A percentile compares a stretch with the other conserved stretches of the same genome.
Evolutionary conservation across 1,140 invertebrate genomes (phyloP).

Genomic region (Steinernema feltiae): DNA sequence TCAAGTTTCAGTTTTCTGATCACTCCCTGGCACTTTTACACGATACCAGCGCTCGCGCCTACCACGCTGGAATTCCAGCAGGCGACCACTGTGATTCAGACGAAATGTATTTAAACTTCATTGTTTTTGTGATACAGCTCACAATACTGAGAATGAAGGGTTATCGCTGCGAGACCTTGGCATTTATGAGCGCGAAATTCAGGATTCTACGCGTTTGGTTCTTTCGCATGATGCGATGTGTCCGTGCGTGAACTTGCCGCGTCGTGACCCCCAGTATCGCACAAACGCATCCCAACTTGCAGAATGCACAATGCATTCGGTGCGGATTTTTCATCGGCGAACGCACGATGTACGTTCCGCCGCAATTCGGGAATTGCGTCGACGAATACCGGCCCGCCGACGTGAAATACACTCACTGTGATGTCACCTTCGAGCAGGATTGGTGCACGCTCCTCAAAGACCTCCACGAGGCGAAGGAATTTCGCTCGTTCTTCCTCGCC

Average conservation of each 20-base stretch:
- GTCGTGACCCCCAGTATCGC: not conserved
- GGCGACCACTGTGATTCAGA: too few relatives aligned
- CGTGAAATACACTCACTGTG: not conserved
- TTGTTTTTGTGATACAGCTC: too few relatives aligned
- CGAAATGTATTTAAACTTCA: too few relatives aligned
- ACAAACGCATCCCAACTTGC: not conserved
- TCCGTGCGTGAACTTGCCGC: not conserved
- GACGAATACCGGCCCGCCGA: not conserved
- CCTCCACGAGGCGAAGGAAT: not conserved
- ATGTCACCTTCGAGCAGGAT: not conserved
- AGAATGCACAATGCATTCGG: not conserved
- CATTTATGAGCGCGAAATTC: too few relatives aligned
- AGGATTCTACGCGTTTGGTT: too few relatives aligned
- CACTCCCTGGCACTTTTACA: too few relatives aligned
- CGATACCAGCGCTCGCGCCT: too few relatives aligned
- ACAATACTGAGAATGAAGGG: too few relatives aligned
- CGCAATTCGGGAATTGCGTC: not conserved
- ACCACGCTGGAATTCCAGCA: too few relatives aligned
- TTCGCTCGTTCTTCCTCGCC: not conserved
- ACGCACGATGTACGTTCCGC: not conserved
- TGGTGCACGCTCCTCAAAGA: not conserved
- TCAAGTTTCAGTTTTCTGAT: too few relatives aligned
- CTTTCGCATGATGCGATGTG: too few relatives aligned
- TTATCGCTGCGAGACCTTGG: too few relatives aligned
- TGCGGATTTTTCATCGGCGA: not conserved